Base-by-base conservation (phyloP, 1,140 invertebrate species). In the Vanessa atalanta region DNA sequence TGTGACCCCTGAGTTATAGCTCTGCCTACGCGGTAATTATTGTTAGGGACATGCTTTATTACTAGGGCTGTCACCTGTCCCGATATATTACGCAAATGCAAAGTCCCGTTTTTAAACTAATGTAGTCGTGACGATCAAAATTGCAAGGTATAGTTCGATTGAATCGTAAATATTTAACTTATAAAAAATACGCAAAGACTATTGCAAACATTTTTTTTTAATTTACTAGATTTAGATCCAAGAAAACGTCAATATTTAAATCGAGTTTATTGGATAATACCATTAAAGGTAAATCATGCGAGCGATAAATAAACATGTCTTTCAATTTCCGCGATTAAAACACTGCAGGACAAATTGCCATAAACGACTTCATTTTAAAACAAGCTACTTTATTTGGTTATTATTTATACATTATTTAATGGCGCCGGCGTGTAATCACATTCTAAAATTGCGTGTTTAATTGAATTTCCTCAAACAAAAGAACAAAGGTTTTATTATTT, bases 1-100 rank as follows among this genome's bases (percentile, higher is more conserved):
- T 69, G 66, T 69, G 66, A 60, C 66, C 66, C 53, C 66, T 60
- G 66, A 69, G 66, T 69, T 69, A 69, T 47, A 69, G 66, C n/a
- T 53, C 65, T 57, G 23, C 66, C 66, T 69, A 69, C 66, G 51
- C 53, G 37, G 51, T 60, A 69, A 69, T 60, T 69, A 69, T 23
- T 53, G 14, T 4, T 50, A 16, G 15, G 8, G 26, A 47, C 16
- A 65, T 55, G n/a, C 13, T 68, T 68, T 68, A 57, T 68, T 68
- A 55, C 12, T 57, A 68, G 65, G 51, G 65, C 43, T 68, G 51
- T 43, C 65, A 55, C 23, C 13, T 60, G 55, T 60, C n/a, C 53
- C 55, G 55, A 60, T 60, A 60, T 26, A 60, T 60, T 60, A 26
- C 6, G 23, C 12, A 20, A 16, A 55, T 20, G 14, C 23, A 6